Conservation (phyloP, 1,140 invertebrate species). For the Ladona fulva region DNA sequence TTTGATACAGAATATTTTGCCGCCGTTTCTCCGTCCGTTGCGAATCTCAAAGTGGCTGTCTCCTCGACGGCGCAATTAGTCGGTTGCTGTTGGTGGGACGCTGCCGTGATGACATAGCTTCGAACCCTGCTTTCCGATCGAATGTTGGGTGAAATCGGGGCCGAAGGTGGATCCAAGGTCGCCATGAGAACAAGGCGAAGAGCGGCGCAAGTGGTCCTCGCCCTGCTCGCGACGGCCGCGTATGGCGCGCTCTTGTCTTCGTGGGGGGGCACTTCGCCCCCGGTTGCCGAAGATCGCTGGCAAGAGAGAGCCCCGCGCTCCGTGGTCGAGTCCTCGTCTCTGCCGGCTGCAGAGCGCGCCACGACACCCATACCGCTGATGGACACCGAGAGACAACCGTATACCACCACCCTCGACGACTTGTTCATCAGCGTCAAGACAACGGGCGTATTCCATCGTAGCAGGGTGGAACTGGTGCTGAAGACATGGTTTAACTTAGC, state of each 20-base stretch:
- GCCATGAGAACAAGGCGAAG: background rate
- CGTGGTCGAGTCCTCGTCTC: slow-evolving; percentile 15
- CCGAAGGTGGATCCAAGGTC: background rate
- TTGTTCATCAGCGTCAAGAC: slow-evolving; percentile 93
- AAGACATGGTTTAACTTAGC: slow-evolving; percentile 89
- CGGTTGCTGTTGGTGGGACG: too few species aligned
- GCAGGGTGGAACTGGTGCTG: slow-evolving; percentile 75
- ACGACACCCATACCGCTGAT: slow-evolving; percentile 28
- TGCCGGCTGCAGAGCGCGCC: background rate
- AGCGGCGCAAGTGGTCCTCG: background rate
- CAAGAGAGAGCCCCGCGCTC: slow-evolving; percentile 27
- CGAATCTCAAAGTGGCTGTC: too few species aligned
- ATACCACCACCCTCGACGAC: slow-evolving; percentile 65
- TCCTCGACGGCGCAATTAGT: too few species aligned
- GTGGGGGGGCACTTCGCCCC: background rate
- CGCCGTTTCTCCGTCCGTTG: too few species aligned
- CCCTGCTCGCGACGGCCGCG: background rate
- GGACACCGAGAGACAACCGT: slow-evolving; percentile 38
- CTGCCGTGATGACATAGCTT: too few species aligned
- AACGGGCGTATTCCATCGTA: slow-evolving; percentile 75
- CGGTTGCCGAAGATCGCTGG: slow-evolving; percentile 19
- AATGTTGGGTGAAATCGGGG: background rate
- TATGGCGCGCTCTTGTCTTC: background rate
- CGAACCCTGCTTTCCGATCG: background rate
- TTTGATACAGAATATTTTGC: too few species aligned